phyloP scores from a whole-genome alignment of 2,113 vertebrate genomes.

The Arenaria interpres region DNA sequence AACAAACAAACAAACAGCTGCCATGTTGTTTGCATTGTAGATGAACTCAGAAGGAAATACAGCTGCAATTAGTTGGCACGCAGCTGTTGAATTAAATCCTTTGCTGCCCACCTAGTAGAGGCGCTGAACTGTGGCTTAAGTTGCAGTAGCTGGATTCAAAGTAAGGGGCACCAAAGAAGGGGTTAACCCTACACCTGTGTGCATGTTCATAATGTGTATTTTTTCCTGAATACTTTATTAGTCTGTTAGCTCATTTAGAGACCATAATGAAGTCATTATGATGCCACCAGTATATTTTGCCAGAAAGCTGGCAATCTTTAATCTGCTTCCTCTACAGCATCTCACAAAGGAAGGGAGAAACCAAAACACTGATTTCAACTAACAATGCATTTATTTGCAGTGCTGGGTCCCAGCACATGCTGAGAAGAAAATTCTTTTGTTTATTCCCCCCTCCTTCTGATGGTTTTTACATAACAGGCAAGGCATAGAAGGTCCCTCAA shows the following conservation, averaged over 20 bases:
- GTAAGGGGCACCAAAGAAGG: neutral
- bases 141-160: neutral
- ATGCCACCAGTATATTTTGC: conserved; percentile 39
- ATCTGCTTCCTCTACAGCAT: conserved; percentile 50
- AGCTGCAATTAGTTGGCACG: neutral
- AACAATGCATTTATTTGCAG: conserved; percentile 38
- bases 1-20: neutral
- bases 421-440: conserved; percentile 31
- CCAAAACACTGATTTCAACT: conserved; percentile 50
- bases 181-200: conserved; percentile 38
- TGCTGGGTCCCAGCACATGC: neutral
- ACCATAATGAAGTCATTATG: conserved; percentile 48
- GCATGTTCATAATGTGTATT: neutral
- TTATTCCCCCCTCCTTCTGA: neutral
- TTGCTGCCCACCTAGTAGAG: neutral
- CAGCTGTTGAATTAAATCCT: neutral
- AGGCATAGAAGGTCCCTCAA: neutral
- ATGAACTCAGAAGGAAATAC: neutral
- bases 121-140: neutral
- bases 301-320: conserved; percentile 50
- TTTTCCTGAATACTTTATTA: conserved; percentile 14
- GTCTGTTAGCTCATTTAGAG: conserved; percentile 41
- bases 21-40: neutral
- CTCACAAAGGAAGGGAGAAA: conserved; percentile 61
- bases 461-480: neutral